phyloP scores from a whole-genome alignment of 2,797 vertebrate genomes.

The Pseudochirops cupreus region DNA sequence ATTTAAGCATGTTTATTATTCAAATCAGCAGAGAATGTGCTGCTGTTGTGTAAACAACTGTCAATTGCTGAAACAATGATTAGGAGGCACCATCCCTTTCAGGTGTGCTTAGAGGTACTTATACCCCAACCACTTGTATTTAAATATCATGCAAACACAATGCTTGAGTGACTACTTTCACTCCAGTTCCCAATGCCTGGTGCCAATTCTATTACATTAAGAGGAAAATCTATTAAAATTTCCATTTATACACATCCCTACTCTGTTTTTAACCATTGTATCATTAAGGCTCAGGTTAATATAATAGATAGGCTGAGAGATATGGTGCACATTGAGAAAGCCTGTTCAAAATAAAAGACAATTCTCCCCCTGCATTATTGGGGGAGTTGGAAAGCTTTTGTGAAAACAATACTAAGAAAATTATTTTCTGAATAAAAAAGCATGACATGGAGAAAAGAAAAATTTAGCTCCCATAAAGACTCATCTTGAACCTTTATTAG shows the following conservation, averaged over 20 bases:
- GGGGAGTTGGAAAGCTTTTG: constrained; percentile 85
- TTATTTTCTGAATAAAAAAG: constrained; percentile 84
- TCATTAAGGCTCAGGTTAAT: constrained; percentile 91
- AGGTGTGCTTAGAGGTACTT: constrained; percentile 92
- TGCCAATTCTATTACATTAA: constrained; percentile 93
- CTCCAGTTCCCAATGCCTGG: constrained; percentile 89
- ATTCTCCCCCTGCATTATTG: constrained; percentile 85
- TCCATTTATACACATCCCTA: constrained; percentile 94
- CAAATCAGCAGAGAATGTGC: constrained; percentile 92
- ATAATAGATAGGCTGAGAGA: constrained; percentile 88
- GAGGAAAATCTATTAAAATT: constrained; percentile 96
- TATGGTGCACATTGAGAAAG: constrained; percentile 81
- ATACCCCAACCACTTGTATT: constrained; percentile 94
- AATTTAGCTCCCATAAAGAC: constrained; percentile 74
- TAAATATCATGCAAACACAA: constrained; percentile 96
- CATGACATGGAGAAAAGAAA: constrained; percentile 78
- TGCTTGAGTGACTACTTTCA: constrained; percentile 89
- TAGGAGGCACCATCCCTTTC: constrained; percentile 92
- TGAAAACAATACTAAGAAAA: constrained; percentile 87
- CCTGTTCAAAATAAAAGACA: constrained; percentile 89
- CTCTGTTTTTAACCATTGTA: constrained; percentile 94
- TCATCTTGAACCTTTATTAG: constrained; percentile 75
- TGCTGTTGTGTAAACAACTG: constrained; percentile 92
- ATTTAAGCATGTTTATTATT: constrained; percentile 94
- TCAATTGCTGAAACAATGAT: constrained; percentile 96